These are phyloP conservation scores for Busseola fusca DNA, from an alignment of 2,888 invertebrate species.

Conservation along the genomic window DNA sequence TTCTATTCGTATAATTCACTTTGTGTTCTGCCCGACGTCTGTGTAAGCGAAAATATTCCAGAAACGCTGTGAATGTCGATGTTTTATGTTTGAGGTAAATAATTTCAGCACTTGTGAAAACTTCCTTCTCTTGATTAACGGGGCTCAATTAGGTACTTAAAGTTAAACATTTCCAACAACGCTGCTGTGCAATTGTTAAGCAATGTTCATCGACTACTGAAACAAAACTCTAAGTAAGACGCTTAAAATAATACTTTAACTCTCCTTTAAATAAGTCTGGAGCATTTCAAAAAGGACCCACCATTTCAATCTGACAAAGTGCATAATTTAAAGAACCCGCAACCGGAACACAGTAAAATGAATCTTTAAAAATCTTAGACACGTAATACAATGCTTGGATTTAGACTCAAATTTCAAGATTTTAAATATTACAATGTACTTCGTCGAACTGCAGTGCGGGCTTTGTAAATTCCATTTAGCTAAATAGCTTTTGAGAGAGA, in stretches of 20 bases:
- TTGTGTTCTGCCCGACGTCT: constrained; percentile 79
- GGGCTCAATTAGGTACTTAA: constrained; percentile 84
- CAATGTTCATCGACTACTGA: constrained; percentile 70
- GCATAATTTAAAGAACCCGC: constrained; percentile 77
- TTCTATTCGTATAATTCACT: constrained; percentile 82
- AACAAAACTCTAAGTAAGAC: constrained; percentile 63
- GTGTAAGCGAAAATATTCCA: constrained; percentile 84
- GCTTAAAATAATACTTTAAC: constrained; percentile 59
- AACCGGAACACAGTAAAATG: constrained; percentile 70
- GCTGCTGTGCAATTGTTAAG: constrained; percentile 79
- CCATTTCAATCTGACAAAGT: constrained; percentile 80
- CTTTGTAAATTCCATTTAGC: constrained; percentile 89
- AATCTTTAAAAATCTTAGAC: constrained; percentile 78
- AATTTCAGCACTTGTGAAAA: constrained; percentile 87
- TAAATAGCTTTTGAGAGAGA: constrained; percentile 89
- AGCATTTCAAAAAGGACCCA: constrained; percentile 63
- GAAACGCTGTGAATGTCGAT: constrained; percentile 85
- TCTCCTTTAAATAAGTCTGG: constrained; percentile 56
- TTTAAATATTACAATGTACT: constrained; percentile 89
- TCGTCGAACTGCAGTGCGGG: constrained; percentile 88
- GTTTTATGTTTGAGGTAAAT: constrained; percentile 87
- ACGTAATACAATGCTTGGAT: constrained; percentile 82
- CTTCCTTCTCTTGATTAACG: constrained; percentile 86
- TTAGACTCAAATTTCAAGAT: constrained; percentile 87
- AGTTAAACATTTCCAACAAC: constrained; percentile 81